Evolutionary conservation across 2,888 invertebrate genomes (phyloP).

Genomic region (Brenthis ino): DNA sequence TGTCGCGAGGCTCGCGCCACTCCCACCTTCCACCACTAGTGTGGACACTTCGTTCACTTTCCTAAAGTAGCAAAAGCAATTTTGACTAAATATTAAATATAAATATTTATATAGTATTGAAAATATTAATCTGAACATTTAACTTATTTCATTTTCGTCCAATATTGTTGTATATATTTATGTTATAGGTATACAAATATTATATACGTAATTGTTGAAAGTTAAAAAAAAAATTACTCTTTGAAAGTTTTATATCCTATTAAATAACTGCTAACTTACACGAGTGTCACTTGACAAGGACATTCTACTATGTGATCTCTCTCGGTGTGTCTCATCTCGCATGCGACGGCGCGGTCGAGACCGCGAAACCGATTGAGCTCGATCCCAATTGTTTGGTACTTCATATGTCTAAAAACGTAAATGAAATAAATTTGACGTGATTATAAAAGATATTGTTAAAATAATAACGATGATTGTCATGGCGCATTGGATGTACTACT

Average conservation of each 20-base stretch:
- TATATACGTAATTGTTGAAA: no score
- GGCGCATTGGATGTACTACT: no score
- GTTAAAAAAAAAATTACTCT: no score
- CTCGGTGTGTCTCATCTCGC: slow-evolving; percentile 71
- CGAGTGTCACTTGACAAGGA: slow-evolving; percentile 86
- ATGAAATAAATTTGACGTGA: no score
- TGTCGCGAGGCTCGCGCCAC: slow-evolving; percentile 68
- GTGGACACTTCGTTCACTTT: slow-evolving; percentile 70
- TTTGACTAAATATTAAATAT: not conserved
- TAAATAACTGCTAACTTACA: slow-evolving; percentile 60
- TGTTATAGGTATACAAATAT: no score
- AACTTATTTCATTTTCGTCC: no score
- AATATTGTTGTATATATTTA: no score
- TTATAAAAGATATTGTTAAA: no score
- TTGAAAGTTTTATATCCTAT: no score
- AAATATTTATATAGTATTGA: not conserved
- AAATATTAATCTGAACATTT: no score
- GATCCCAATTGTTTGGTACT: slow-evolving; percentile 64
- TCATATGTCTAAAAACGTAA: slow-evolving; percentile 70
- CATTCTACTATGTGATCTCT: slow-evolving; percentile 85
- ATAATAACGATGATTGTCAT: no score
- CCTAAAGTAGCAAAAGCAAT: slow-evolving; percentile 47
- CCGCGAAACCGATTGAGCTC: slow-evolving; percentile 57
- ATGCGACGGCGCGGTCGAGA: slow-evolving; percentile 67
- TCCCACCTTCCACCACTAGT: slow-evolving; percentile 62